These are phyloP conservation scores for Lasioglossum albipes DNA, from an alignment of 1,140 invertebrate genomes.

Conservation along the genomic window DNA sequence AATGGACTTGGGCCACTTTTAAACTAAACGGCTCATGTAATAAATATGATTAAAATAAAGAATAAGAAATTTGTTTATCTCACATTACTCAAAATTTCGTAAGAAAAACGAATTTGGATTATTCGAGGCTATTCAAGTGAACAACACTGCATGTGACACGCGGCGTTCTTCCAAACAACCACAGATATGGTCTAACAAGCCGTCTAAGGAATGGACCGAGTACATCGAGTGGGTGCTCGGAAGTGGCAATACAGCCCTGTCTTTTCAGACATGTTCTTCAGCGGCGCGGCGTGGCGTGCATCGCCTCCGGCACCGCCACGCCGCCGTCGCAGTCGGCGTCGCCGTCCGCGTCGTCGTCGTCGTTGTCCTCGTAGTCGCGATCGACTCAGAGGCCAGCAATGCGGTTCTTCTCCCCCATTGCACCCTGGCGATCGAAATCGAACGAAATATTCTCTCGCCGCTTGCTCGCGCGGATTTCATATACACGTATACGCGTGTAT, in stretches of 20 bases:
- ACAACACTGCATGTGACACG: too few relatives aligned
- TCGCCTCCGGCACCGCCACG: background rate
- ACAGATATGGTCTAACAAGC: background rate
- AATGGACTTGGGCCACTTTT: too few relatives aligned
- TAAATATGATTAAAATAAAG: too few relatives aligned
- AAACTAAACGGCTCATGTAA: too few relatives aligned
- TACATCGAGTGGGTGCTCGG: slow-evolving; percentile 22
- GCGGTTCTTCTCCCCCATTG: slow-evolving; percentile 71
- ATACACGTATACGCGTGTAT: background rate
- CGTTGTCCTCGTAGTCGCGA: slow-evolving; percentile 39
- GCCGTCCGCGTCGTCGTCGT: slow-evolving; percentile 3
- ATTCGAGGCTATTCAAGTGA: too few relatives aligned
- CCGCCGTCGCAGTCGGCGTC: background rate
- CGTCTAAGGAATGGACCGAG: too few relatives aligned
- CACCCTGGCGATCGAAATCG: slow-evolving; percentile 74
- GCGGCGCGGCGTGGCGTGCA: slow-evolving; percentile 14
- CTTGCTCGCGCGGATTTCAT: slow-evolving; percentile 5
- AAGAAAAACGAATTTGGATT: too few relatives aligned
- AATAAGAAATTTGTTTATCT: too few relatives aligned
- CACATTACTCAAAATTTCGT: too few relatives aligned
- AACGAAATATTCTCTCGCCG: slow-evolving; percentile 70
- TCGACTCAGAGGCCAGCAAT: slow-evolving; percentile 74
- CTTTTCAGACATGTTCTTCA: slow-evolving; percentile 21
- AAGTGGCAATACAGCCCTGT: slow-evolving; percentile 15
- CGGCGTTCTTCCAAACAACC: too few relatives aligned